Evolutionary conservation across 1,140 invertebrate genomes (phyloP), one percentile per base, ranked within the genome.

Genomic region (Drosophila mayri): DNA sequence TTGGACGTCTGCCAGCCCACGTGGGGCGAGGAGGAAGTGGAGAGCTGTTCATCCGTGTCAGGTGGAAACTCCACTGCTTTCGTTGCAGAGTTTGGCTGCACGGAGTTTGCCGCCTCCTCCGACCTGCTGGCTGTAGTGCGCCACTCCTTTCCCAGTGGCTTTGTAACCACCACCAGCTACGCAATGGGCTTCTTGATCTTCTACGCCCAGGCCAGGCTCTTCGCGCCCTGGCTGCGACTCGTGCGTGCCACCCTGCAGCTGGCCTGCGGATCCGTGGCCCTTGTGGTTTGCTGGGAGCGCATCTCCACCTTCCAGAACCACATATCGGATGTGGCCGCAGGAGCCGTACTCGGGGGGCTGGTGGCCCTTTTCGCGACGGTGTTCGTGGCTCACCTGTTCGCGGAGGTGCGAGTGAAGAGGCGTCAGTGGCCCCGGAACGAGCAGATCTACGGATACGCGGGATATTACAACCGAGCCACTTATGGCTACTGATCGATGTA

Each of bases 121-220:
- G 86, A 90, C 28, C 55, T 90, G 38, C 64, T 88, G 5, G 47
- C 74, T 0, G 54, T 76, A 18, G 75, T 91, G 49, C 86, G 91
- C 0, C 91, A 86, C 46, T 92, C 91, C 16, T 92, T 92, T 35
- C 91, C 91, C 44, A 92, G 91, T 38, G 84, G 84, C 1, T 91
- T 76, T 28, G 81, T 71, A n/a, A 52, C 76, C 25, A 76, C 59
- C 25, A 81, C 79, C 9, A 54, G 68, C 57, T 92, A 92, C 47
- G 84, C 90, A 28, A 92, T 92, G 91, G 40, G 41, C 40, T 92
- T 92, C 41, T 47, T 92, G 4, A 38, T 86, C n/a, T 74, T 78
- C 28, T 92, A 92, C 40, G 61, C 76, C 12, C 91, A 92, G 68
- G 84, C 79, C 4, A 78, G 91, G 7, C 47, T 92, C 3, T 74